Percentiles rank a stretch among this genome's conserved stretches.
These are phyloP conservation scores for Scarus forsteni DNA, from an alignment of 2,797 vertebrate genomes.

Conservation along the genomic window DNA sequence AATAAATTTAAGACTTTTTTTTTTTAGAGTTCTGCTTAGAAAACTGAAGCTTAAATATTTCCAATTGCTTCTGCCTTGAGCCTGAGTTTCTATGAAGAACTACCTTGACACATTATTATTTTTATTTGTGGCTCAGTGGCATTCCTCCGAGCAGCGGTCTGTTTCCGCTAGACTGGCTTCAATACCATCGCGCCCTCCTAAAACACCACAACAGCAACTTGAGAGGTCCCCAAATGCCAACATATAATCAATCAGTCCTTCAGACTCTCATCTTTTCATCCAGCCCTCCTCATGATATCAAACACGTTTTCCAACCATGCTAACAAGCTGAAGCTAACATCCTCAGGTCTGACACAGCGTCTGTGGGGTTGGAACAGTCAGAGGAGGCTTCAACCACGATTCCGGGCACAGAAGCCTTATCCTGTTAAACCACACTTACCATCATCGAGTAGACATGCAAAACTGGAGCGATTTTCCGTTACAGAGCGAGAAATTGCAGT, in stretches of 20 bases:
- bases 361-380: slow-evolving; percentile 62
- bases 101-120: slow-evolving; percentile 13
- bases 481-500: slow-evolving; percentile 75
- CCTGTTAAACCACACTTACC: slow-evolving; percentile 74
- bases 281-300: slow-evolving; percentile 51
- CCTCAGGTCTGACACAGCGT: slow-evolving; percentile 53
- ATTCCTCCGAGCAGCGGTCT: slow-evolving; percentile 25
- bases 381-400: slow-evolving; percentile 66
- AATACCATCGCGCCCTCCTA: slow-evolving; percentile 23
- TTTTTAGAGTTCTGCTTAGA: not conserved
- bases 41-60: slow-evolving; percentile 10
- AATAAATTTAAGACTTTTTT: no score
- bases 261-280: slow-evolving; percentile 56
- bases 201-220: slow-evolving; percentile 39
- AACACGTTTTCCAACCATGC: slow-evolving; percentile 60
- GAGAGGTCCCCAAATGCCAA: slow-evolving; percentile 43
- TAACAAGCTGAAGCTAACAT: slow-evolving; percentile 69
- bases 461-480: slow-evolving; percentile 77
- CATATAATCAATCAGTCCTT: slow-evolving; percentile 47
- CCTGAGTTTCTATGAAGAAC: slow-evolving; percentile 27
- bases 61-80: slow-evolving; percentile 5
- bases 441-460: slow-evolving; percentile 75
- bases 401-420: slow-evolving; percentile 76
- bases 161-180: slow-evolving; percentile 34
- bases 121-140: slow-evolving; percentile 9